Percentiles rank a stretch among this genome's conserved stretches.
Conservation (phyloP, 2,888 invertebrate species). For the Stomorhina lunata region DNA sequence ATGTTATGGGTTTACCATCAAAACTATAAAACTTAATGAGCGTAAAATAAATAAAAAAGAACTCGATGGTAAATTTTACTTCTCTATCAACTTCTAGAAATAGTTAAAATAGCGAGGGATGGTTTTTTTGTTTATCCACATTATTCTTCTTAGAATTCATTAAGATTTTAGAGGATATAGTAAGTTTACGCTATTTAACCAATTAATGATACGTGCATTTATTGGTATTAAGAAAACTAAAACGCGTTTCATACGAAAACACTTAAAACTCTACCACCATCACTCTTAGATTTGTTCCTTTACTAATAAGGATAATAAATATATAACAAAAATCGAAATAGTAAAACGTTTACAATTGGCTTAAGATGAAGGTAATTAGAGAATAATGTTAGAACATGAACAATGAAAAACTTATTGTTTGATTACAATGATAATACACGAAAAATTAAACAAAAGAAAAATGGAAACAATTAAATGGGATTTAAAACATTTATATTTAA, state of each 20-base stretch:
- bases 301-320: not conserved
- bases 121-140: not conserved
- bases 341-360: conserved; percentile 5
- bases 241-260: not conserved
- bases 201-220: conserved; percentile 62
- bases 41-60: conserved; percentile 43
- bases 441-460: conserved; percentile 3
- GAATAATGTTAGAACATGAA: conserved; percentile 5
- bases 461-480: conserved; percentile 48
- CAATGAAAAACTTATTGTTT: conserved; percentile 55
- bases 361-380: conserved; percentile 59
- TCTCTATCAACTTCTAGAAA: not conserved
- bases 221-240: conserved; percentile 37
- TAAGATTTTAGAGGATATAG: conserved; percentile 28
- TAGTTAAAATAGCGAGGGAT: too few relatives aligned
- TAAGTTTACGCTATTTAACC: conserved; percentile 54
- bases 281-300: not conserved
- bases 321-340: conserved; percentile 5
- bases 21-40: conserved; percentile 50
- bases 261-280: not conserved
- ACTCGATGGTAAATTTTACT: conserved; percentile 17
- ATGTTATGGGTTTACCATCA: conserved; percentile 11
- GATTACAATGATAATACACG: conserved; percentile 51
- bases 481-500: conserved; percentile 32
- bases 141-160: not conserved